Evolutionary conservation across 2,113 vertebrate species (phyloP), one percentile per base, ranked within the genome.

Genomic region (Gymnorhina tibicen): DNA sequence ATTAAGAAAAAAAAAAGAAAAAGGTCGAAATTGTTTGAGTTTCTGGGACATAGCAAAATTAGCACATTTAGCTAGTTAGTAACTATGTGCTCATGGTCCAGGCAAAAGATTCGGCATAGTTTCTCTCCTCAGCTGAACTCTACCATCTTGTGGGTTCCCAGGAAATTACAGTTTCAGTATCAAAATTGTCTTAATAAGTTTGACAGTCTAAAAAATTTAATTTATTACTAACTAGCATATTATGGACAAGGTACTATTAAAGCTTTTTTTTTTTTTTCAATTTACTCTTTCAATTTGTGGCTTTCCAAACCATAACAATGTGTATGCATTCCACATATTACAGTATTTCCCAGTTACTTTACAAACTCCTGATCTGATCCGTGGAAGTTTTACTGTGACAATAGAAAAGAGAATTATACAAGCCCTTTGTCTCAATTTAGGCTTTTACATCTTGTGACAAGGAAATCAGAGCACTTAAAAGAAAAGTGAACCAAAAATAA

Each of bases 61-160:
- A 63, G 10, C 32, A 63, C 16, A 50, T 90, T 84, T 63, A 84
- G 23, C 64, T 77, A 20, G 35, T 70, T 77, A 49, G 19, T 37
- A 28, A 69, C 35, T 44, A 0, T 19, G 4, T 26, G 9, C 17
- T 42, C 16, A 22, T 8, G 13, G 33, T 33, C 20, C 67, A 89
- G 75, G 39, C 49, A 55, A 11, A 16, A 33, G 33, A 26, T 1
- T 63, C 3, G 0, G 27, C 22, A 18, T 5, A 17, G 47, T 19
- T 47, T 4, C 4, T 35, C 56, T 81, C 14, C 68, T 69, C 70
- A 88, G 94, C 81, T 95, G 64, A 89, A 97, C 44, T 84, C 23
- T 88, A 46, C 95, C 94, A 94, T 46, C 96, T 97, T 82, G 95
- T 97, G 96, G 95, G 33, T 7, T 76, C 53, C 13, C 49, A 84